These are phyloP conservation scores for Acrocera orbiculus DNA, from an alignment of 2,888 invertebrate species.

Conservation along the genomic window DNA sequence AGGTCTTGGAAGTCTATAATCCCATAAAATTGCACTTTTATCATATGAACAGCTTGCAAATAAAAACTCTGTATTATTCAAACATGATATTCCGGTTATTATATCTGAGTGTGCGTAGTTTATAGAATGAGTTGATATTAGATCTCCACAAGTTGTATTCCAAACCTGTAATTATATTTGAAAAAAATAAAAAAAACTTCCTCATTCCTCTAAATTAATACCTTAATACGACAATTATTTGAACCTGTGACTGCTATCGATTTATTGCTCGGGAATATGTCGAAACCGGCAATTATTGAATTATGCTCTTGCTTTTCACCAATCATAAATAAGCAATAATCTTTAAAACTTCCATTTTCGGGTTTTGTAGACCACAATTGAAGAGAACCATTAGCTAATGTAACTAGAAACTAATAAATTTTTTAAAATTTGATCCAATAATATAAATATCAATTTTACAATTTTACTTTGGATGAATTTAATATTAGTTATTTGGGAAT, in stretches of 20 bases:
- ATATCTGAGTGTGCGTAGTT: constrained; percentile 18
- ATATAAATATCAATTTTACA: too few species aligned
- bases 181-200: not conserved
- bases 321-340: constrained; percentile 23
- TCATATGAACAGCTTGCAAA: constrained; percentile 20
- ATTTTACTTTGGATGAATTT: constrained; percentile 17
- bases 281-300: constrained; percentile 21
- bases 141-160: constrained; percentile 24
- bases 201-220: constrained; percentile 4
- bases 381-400: constrained; percentile 20
- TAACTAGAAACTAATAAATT: constrained; percentile 19
- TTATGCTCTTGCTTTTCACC: constrained; percentile 22
- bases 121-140: constrained; percentile 15
- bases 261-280: constrained; percentile 17
- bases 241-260: constrained; percentile 21
- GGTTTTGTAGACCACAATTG: constrained; percentile 29
- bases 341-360: constrained; percentile 16
- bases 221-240: constrained; percentile 23
- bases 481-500: constrained; percentile 21
- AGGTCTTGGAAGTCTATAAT: constrained; percentile 18
- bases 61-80: constrained; percentile 11
- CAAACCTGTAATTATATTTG: constrained; percentile 19
- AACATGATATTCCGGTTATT: constrained; percentile 17
- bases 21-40: constrained; percentile 20
- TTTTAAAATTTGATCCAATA: too few species aligned